Evolutionary conservation across 1,140 invertebrate species (phyloP), one percentile per base, ranked within the genome.

Genomic region (Rhyzopertha dominica): DNA sequence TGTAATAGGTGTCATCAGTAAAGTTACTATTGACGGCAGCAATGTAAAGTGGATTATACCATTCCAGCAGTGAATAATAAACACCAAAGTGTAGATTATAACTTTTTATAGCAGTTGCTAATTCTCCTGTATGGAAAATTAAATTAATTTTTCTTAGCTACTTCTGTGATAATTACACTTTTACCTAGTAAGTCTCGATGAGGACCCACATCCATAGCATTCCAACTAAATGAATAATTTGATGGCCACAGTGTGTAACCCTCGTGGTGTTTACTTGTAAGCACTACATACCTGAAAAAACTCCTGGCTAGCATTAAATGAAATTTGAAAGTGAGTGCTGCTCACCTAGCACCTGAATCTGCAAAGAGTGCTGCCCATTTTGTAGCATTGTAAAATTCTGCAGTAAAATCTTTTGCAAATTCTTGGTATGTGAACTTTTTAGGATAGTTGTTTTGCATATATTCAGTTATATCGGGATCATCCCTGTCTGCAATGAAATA

Each of bases 251-350:
- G 45, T 1, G 90, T 88, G 55, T 75, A 95, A 9, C 90, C 91
- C 67, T 95, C 90, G 63, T 94, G 90, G 73, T 95, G 91, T 70
- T 95, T 95, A 56, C 82, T 88, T 4, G 90, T 94, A 2, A 95
- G 58, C 4, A 95, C 86, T 4, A 94, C 75, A 61, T 95, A 89
- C 61, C 83, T 87, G 44, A 43, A 43, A 48, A 30, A 25, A 40
- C n/a, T n/a, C n/a, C n/a, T n/a, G n/a, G n/a, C n/a, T n/a, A n/a
- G n/a, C n/a, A n/a, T n/a, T 16, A 31, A 4, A 28, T 20, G 19
- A 40, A n/a, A 30, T 20, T 22, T 41, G 18, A 25, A 31, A 14
- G 19, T n/a, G 4, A 36, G 32, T 23, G 18, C 28, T 34, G 65
- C 59, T 69, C 70, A 90, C 77, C 81, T 87, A 29, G 89, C 89